Conservation (phyloP, 2,888 invertebrate genomes). For the Parnassius apollo region DNA sequence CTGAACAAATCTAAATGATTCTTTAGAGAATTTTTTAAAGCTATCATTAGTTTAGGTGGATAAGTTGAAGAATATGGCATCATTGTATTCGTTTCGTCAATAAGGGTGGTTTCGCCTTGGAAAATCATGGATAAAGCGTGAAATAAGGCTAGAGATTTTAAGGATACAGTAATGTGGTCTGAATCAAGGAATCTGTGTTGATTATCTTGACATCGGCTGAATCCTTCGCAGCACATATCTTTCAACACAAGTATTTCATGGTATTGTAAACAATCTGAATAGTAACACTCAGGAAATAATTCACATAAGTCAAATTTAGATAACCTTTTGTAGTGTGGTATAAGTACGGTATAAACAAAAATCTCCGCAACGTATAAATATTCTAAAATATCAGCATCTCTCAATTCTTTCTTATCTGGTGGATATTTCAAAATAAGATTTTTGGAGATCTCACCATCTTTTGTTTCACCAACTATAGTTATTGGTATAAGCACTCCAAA, state of each 20-base stretch:
- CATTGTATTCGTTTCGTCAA: neutral
- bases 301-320: conserved; percentile 26
- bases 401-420: conserved; percentile 17
- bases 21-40: conserved; percentile 25
- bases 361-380: conserved; percentile 31
- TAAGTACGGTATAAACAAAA: conserved; percentile 28
- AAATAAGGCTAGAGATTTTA: conserved; percentile 14
- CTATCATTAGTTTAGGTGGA: conserved; percentile 18
- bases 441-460: conserved; percentile 14
- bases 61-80: conserved; percentile 13
- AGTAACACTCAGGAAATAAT: conserved; percentile 31
- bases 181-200: conserved; percentile 26
- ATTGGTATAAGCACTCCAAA: conserved; percentile 30
- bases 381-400: conserved; percentile 23
- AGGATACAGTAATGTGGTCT: conserved; percentile 16
- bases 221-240: conserved; percentile 31
- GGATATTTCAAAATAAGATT: conserved; percentile 31
- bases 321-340: conserved; percentile 29
- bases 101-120: conserved; percentile 1
- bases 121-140: conserved; percentile 19
- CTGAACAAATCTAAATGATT: conserved; percentile 27
- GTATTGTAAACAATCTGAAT: conserved; percentile 26
- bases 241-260: conserved; percentile 32
- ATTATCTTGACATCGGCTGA: conserved; percentile 17
- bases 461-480: conserved; percentile 24